Evolutionary conservation across 2,888 invertebrate genomes (phyloP).

Genomic region (Rapana venosa): DNA sequence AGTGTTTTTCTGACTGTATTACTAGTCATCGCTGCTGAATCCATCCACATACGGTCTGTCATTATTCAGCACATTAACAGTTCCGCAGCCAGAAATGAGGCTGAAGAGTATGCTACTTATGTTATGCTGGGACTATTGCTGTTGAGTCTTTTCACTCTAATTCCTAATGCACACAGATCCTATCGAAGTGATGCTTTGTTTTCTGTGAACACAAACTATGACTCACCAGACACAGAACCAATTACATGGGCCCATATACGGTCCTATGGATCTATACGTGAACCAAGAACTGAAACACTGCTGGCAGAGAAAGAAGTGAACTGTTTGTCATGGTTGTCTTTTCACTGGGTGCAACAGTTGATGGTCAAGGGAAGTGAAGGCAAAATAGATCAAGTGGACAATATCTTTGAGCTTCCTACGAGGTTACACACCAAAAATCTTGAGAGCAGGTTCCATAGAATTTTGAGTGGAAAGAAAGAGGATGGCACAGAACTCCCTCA

Average conservation of each 20-base stretch:
- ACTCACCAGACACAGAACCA: constrained; percentile 59
- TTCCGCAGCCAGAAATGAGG: constrained; percentile 54
- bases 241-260: constrained; percentile 53
- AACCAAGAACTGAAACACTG: constrained; percentile 31
- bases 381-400: constrained; percentile 81
- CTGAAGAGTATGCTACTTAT: constrained; percentile 67
- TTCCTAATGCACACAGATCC: constrained; percentile 80
- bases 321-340: constrained; percentile 86
- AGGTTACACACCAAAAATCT: constrained; percentile 67
- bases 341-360: constrained; percentile 92
- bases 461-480: constrained; percentile 46
- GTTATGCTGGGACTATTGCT: constrained; percentile 81
- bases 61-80: constrained; percentile 71
- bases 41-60: constrained; percentile 85
- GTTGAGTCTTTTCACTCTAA: constrained; percentile 85
- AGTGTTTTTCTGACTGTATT: constrained; percentile 85
- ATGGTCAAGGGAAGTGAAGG: constrained; percentile 80
- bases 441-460: constrained; percentile 61
- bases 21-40: constrained; percentile 84
- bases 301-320: constrained; percentile 85
- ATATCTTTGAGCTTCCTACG: constrained; percentile 72
- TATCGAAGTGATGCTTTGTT: constrained; percentile 47
- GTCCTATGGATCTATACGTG: constrained; percentile 48
- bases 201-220: constrained; percentile 55
- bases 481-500: neutral